Percentiles rank a stretch among this genome's conserved stretches.
These are phyloP conservation scores for Microctenopoma steveboyesi DNA, from an alignment of 2,797 vertebrate genomes.

Conservation along the genomic window DNA sequence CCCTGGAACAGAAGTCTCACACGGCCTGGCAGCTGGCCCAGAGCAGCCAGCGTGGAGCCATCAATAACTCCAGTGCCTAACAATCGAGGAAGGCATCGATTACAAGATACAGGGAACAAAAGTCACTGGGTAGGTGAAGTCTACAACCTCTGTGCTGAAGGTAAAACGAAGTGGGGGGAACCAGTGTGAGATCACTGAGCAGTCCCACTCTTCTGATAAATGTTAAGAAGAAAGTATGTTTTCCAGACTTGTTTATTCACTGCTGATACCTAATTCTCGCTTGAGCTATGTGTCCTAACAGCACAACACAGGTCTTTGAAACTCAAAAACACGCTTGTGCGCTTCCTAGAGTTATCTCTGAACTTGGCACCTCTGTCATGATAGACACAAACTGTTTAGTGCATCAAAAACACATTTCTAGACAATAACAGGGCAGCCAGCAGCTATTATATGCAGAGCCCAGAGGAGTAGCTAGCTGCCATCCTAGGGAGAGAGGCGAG, in stretches of 20 bases:
- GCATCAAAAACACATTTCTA: constrained; percentile 80
- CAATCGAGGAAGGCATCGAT: constrained; percentile 72
- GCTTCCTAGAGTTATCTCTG: constrained; percentile 54
- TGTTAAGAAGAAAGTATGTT: constrained; percentile 65
- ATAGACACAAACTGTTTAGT: constrained; percentile 78
- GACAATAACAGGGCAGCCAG: constrained; percentile 70
- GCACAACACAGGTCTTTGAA: neutral
- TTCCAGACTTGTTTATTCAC: constrained; percentile 47
- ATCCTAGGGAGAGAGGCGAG: constrained; percentile 46
- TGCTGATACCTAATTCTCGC: constrained; percentile 25
- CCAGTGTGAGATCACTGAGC: constrained; percentile 60
- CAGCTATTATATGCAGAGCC: constrained; percentile 59
- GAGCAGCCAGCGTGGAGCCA: constrained; percentile 69
- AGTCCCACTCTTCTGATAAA: constrained; percentile 62
- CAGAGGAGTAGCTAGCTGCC: constrained; percentile 62
- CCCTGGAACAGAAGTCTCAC: constrained; percentile 66
- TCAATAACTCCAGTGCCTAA: constrained; percentile 79
- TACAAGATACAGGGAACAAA: constrained; percentile 71
- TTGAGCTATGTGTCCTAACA: constrained; percentile 21
- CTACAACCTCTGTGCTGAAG: constrained; percentile 61
- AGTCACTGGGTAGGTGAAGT: constrained; percentile 56
- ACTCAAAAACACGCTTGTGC: constrained; percentile 24
- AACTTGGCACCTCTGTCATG: constrained; percentile 69
- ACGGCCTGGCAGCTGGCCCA: constrained; percentile 76
- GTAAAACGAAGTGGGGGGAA: constrained; percentile 56